A percentile compares a stretch with the other conserved stretches of the same genome.
These are phyloP conservation scores for Pseudocheirus occidentalis DNA, from an alignment of 2,797 vertebrate species.

Conservation along the genomic window DNA sequence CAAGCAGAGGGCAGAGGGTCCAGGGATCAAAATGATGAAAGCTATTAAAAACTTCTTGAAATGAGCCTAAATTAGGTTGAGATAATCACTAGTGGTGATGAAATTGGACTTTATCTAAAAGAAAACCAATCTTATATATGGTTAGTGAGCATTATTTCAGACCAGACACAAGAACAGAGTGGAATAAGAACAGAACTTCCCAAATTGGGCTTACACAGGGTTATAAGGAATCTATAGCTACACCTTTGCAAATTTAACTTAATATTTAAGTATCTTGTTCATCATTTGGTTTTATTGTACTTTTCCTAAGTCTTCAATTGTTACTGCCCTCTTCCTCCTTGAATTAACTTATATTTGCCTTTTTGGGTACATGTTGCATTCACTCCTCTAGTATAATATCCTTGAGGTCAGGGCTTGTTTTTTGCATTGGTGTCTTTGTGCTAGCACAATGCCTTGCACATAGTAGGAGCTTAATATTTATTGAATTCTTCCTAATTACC, in stretches of 20 bases:
- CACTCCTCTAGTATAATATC: neutral
- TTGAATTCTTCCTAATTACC: neutral
- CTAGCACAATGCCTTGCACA: neutral
- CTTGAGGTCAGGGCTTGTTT: neutral
- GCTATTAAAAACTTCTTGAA: neutral
- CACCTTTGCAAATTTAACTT: neutral
- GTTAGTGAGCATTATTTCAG: neutral
- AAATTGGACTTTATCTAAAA: neutral
- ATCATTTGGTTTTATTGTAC: neutral
- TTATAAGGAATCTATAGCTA: neutral
- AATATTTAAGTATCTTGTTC: neutral
- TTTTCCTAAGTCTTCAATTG: neutral
- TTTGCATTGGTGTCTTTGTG: neutral
- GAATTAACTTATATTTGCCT: neutral
- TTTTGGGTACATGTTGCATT: neutral
- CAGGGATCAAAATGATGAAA: neutral
- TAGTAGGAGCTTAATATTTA: neutral
- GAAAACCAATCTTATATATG: neutral
- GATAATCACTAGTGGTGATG: neutral
- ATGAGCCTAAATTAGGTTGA: neutral
- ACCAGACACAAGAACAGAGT: neutral
- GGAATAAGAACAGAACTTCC: neutral
- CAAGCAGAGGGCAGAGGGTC: neutral
- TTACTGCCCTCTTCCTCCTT: neutral
- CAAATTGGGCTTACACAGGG: neutral